phyloP scores from a whole-genome alignment of 2,797 vertebrate genomes.

The Brachyrhaphis roseni region DNA sequence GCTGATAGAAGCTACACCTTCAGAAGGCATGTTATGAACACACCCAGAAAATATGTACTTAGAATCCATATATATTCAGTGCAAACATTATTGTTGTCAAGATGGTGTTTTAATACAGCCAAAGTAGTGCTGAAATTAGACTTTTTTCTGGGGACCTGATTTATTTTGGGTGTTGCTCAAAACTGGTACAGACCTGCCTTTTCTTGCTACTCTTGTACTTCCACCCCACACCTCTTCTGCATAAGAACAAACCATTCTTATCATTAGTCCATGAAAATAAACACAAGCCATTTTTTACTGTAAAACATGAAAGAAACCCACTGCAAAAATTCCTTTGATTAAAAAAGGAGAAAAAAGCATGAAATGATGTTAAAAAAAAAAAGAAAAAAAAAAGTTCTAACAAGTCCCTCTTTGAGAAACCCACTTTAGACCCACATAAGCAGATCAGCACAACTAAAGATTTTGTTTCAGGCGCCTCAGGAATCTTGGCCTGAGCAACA shows the following conservation, averaged over 20 bases:
- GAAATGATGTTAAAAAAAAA: slow-evolving; percentile 19
- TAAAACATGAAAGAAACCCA: not conserved
- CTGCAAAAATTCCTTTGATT: not conserved
- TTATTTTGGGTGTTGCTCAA: slow-evolving; percentile 36
- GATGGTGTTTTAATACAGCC: not conserved
- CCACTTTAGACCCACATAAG: slow-evolving; percentile 42
- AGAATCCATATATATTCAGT: not conserved
- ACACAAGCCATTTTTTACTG: not conserved
- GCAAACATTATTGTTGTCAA: not conserved
- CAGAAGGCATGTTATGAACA: slow-evolving; percentile 34
- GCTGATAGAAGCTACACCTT: slow-evolving; percentile 20
- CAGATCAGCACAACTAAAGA: slow-evolving; percentile 35
- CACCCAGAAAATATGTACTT: not conserved
- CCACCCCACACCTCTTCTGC: not conserved
- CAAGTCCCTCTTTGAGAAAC: slow-evolving; percentile 53
- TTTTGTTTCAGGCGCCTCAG: slow-evolving; percentile 31
- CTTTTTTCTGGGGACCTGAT: slow-evolving; percentile 8
- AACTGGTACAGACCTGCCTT: slow-evolving; percentile 14
- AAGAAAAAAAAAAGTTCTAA: slow-evolving; percentile 27
- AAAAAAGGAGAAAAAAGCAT: slow-evolving; percentile 22
- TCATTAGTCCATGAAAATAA: not conserved
- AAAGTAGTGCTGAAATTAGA: not conserved
- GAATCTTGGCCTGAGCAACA: slow-evolving; percentile 7
- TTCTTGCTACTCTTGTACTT: not conserved
- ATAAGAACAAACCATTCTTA: not conserved